Conservation (phyloP, 2,888 invertebrate genomes). For the Antitype chi region DNA sequence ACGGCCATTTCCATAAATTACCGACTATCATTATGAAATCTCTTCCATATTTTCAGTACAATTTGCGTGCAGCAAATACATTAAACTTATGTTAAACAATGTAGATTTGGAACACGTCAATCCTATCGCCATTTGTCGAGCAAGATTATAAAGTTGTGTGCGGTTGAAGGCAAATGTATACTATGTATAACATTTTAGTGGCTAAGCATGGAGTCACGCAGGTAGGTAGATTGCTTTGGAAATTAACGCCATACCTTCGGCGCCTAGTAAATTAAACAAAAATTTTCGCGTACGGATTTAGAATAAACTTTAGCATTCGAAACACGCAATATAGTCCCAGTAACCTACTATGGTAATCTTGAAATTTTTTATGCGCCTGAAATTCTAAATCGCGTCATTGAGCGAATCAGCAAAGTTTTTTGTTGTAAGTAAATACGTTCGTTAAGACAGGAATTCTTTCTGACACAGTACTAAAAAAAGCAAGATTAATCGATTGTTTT, state of each 20-base stretch:
- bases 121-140: conserved; percentile 60
- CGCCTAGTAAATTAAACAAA: conserved; percentile 54
- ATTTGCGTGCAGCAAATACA: conserved; percentile 41
- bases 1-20: conserved; percentile 8
- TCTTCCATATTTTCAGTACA: conserved; percentile 6
- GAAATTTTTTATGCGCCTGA: neutral
- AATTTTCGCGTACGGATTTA: conserved; percentile 48
- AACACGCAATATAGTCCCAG: conserved; percentile 28
- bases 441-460: conserved; percentile 15
- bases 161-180: conserved; percentile 43
- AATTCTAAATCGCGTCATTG: conserved; percentile 1
- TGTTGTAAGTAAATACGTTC: neutral
- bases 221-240: conserved; percentile 37
- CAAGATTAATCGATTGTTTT: conserved; percentile 52
- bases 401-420: neutral
- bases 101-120: conserved; percentile 60
- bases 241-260: conserved; percentile 48
- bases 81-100: conserved; percentile 43
- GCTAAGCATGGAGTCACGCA: conserved; percentile 52
- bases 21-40: conserved; percentile 17
- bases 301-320: conserved; percentile 26
- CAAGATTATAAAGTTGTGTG: conserved; percentile 50
- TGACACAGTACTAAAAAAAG: conserved; percentile 21
- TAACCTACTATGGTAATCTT: conserved; percentile 12
- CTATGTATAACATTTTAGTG: conserved; percentile 59